Base-by-base conservation (phyloP, 2,797 vertebrate species). In the Gallinago stenura region DNA sequence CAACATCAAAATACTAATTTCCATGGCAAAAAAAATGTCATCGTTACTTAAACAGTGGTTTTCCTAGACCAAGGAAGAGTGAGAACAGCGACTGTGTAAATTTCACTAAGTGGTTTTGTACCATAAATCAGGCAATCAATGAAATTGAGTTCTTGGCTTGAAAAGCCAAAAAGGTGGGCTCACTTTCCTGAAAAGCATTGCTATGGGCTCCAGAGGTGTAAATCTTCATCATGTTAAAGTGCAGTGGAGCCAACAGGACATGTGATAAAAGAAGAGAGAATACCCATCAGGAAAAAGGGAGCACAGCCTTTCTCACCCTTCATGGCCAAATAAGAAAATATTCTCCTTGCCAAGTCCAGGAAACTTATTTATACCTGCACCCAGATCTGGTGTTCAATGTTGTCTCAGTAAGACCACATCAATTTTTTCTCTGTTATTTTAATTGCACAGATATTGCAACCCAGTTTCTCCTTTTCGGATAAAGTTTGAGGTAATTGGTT, bases 81-180 rank as follows among this genome's bases (percentile, higher is more conserved):
- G 46, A 86, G 61, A 86, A 64, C 16, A 33, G 66, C 46, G 77
- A 48, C 64, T 7, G 5, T 80, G 51, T 90, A 95, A 94, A 96
- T 83, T 94, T 91, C 77, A 86, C 11, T 95, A 91, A 96, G 91
- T 95, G 70, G 77, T 84, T 96, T 95, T 91, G 53, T 88, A 87
- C 87, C 82, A 33, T 96, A 95, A 96, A 96, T 96, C 83, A 88
- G 76, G 78, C 56, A 87, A 90, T 92, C 91, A 90, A 72, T 95
- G 87, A 95, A 96, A 96, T 53, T 84, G 83, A 93, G 77, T 91
- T 95, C 83, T 84, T 91, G 91, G 54, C 91, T 93, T 82, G 62
- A 91, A 76, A 83, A 90, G 72, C 72, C 91, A 46, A 71, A 78
- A 87, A 94, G 85, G 77, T 93, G 89, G 77, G 31, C 62, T 95